Conservation (phyloP, 1,140 invertebrate genomes). For the Micrasema minimum region DNA sequence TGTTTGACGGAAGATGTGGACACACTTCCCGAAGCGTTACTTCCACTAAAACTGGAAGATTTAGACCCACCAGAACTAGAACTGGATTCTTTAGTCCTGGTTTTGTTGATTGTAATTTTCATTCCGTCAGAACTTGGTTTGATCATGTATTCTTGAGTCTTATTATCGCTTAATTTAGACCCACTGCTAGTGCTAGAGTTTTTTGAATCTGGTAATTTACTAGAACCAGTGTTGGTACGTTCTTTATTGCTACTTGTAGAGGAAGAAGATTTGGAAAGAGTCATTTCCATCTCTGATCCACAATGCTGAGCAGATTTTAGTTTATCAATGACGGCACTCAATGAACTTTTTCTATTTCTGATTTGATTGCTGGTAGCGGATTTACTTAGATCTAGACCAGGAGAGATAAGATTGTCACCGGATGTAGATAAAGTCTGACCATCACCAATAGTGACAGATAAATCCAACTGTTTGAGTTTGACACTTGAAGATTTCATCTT, state of each 20-base stretch:
- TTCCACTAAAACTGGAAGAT: constrained; percentile 53
- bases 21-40: constrained; percentile 59
- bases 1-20: constrained; percentile 56
- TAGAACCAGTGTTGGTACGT: constrained; percentile 57
- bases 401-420: constrained; percentile 68
- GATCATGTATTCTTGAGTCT: constrained; percentile 87
- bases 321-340: constrained; percentile 89
- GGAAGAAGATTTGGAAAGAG: constrained; percentile 53
- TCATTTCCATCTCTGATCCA: constrained; percentile 62
- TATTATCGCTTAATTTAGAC: constrained; percentile 69
- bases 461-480: constrained; percentile 76
- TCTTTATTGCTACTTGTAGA: constrained; percentile 55
- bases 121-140: constrained; percentile 87
- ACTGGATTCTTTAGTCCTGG: constrained; percentile 75
- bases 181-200: constrained; percentile 57
- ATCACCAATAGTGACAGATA: constrained; percentile 63
- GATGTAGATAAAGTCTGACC: constrained; percentile 55
- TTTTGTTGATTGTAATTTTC: constrained; percentile 91
- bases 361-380: constrained; percentile 69
- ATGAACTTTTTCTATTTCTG: constrained; percentile 78
- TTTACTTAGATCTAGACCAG: constrained; percentile 68
- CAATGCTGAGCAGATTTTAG: constrained; percentile 80
- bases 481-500: constrained; percentile 74
- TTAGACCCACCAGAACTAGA: constrained; percentile 60
- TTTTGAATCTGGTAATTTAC: constrained; percentile 68